These are phyloP conservation scores for Lucilia sericata DNA, from an alignment of 1,140 invertebrate genomes.

Conservation along the genomic window DNA sequence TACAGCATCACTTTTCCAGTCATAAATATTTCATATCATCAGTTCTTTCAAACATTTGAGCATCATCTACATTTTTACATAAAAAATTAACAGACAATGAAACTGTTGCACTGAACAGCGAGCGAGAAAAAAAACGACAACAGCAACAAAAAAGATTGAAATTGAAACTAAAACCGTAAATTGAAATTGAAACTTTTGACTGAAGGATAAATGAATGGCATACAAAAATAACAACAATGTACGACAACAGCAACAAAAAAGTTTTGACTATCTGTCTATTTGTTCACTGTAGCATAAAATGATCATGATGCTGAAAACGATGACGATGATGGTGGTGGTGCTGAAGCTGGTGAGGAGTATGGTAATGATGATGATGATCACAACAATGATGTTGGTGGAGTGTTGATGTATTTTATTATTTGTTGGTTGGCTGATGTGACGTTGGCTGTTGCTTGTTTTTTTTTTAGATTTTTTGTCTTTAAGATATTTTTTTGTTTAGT, in stretches of 20 bases:
- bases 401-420: background rate
- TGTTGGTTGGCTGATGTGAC: background rate
- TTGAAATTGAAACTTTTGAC: constrained; percentile 22
- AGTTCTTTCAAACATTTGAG: background rate
- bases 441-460: background rate
- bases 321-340: background rate
- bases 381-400: background rate
- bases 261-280: constrained; percentile 20
- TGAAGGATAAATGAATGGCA: constrained; percentile 5
- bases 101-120: background rate
- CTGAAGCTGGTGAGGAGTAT: background rate
- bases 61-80: background rate
- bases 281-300: constrained; percentile 1
- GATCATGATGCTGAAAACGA: background rate
- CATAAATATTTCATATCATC: constrained; percentile 21
- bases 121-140: background rate
- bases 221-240: background rate
- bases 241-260: background rate
- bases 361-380: background rate
- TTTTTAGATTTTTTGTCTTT: background rate
- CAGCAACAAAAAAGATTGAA: background rate
- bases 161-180: constrained; percentile 21
- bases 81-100: background rate
- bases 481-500: background rate
- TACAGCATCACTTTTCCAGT: background rate